Evolutionary conservation across 2,113 vertebrate species (phyloP).

Genomic region (Vulpes ferrilata): DNA sequence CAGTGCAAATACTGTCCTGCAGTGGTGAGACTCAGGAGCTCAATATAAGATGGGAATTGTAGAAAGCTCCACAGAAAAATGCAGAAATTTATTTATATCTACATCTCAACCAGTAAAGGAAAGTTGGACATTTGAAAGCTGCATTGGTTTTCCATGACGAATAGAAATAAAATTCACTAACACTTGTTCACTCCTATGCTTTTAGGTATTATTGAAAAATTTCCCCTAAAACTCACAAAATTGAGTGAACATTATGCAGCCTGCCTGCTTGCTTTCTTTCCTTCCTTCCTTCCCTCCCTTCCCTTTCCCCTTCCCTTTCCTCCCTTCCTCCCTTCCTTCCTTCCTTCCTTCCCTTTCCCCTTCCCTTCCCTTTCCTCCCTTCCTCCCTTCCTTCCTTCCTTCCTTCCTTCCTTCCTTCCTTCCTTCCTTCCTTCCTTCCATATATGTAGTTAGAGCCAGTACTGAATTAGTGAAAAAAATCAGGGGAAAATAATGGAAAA

Average conservation of each 20-base stretch:
- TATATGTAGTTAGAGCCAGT: neutral
- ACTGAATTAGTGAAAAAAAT: neutral
- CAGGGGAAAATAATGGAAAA: neutral
- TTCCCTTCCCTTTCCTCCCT: too few relatives aligned
- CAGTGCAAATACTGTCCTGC: neutral
- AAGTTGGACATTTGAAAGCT: neutral
- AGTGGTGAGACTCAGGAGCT: neutral
- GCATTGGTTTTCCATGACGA: neutral
- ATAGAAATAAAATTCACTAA: neutral
- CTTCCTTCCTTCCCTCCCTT: too few relatives aligned
- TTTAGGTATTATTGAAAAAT: neutral
- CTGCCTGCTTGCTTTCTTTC: neutral
- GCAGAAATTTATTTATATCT: too few relatives aligned
- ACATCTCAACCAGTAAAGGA: neutral
- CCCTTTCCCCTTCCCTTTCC: too few relatives aligned
- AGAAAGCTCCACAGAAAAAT: neutral
- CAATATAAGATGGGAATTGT: neutral
- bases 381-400: too few relatives aligned
- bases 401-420: too few relatives aligned
- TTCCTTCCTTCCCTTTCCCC: neutral
- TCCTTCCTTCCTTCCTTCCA: neutral
- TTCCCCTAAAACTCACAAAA: neutral
- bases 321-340: too few relatives aligned
- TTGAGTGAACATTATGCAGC: neutral
- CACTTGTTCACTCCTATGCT: neutral